Evolutionary conservation across 2,113 vertebrate genomes (phyloP).

Genomic region (Nannobrachium achirus): DNA sequence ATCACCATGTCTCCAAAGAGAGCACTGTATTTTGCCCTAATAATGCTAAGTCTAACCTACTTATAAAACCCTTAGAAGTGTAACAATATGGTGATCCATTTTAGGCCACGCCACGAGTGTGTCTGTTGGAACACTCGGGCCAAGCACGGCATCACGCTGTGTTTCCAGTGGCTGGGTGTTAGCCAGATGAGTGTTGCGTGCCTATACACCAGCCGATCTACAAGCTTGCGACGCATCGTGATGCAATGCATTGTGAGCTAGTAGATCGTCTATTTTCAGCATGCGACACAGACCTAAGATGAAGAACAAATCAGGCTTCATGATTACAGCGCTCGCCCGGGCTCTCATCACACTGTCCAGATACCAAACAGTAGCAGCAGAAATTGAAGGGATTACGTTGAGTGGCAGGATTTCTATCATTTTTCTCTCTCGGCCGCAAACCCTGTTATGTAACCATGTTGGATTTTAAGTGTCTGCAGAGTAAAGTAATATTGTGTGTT

Average conservation of each 20-base stretch:
- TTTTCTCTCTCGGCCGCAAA: slow-evolving; percentile 10
- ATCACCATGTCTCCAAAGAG: neutral
- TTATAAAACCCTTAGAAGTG: neutral
- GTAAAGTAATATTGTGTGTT: slow-evolving; percentile 63
- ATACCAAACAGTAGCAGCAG: slow-evolving; percentile 63
- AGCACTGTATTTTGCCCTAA: neutral
- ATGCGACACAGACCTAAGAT: too few relatives aligned
- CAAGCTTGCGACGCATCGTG: too few relatives aligned
- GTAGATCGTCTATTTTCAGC: too few relatives aligned
- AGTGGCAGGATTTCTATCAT: slow-evolving; percentile 59
- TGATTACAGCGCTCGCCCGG: slow-evolving; percentile 60
- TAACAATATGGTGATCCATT: slow-evolving; percentile 6
- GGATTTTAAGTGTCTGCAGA: slow-evolving; percentile 45
- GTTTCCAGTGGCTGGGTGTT: slow-evolving; percentile 52
- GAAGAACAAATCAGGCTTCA: neutral
- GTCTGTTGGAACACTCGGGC: slow-evolving; percentile 31
- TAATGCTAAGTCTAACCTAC: neutral
- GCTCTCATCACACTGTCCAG: slow-evolving; percentile 39
- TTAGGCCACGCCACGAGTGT: neutral
- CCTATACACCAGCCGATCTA: too few relatives aligned
- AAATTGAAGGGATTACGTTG: slow-evolving; percentile 72
- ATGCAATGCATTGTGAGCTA: too few relatives aligned
- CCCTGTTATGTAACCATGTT: slow-evolving; percentile 48
- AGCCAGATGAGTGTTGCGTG: slow-evolving; percentile 15
- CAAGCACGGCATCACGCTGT: slow-evolving; percentile 44